phyloP scores from a whole-genome alignment of 1,140 invertebrate genomes.

The Cryptotermes secundus region DNA sequence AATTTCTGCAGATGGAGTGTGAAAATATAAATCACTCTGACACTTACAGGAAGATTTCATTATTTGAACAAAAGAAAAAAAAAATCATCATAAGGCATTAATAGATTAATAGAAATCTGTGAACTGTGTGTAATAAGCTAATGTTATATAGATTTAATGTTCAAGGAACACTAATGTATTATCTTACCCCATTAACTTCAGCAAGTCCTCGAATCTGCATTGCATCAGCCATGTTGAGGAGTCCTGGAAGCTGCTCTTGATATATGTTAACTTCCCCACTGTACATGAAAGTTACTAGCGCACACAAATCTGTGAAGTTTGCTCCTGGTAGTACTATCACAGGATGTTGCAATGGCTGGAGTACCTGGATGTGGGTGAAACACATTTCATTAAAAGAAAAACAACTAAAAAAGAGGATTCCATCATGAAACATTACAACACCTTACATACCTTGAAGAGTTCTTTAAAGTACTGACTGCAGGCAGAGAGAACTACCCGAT shows the following conservation, averaged over 20 bases:
- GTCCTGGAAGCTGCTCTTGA: conserved; percentile 74
- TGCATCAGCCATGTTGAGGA: conserved; percentile 79
- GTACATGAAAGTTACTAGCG: conserved; percentile 89
- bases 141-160: background rate
- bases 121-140: background rate
- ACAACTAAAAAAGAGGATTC: background rate
- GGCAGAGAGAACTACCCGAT: conserved; percentile 83
- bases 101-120: background rate
- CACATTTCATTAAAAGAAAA: background rate
- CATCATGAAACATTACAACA: background rate
- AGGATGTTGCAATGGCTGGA: conserved; percentile 72
- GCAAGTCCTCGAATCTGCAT: conserved; percentile 84
- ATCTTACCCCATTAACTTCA: conserved; percentile 69
- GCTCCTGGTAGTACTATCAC: conserved; percentile 82
- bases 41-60: no score
- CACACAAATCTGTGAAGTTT: conserved; percentile 74
- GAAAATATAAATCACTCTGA: no score
- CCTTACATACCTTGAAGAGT: conserved; percentile 68
- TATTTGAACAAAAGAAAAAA: no score
- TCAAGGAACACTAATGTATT: background rate
- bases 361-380: conserved; percentile 53
- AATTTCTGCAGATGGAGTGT: no score
- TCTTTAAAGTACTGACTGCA: conserved; percentile 92
- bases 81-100: background rate
- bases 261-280: conserved; percentile 87